Base-by-base conservation (phyloP, 2,888 invertebrate species). In the Lepidonotus clava region DNA sequence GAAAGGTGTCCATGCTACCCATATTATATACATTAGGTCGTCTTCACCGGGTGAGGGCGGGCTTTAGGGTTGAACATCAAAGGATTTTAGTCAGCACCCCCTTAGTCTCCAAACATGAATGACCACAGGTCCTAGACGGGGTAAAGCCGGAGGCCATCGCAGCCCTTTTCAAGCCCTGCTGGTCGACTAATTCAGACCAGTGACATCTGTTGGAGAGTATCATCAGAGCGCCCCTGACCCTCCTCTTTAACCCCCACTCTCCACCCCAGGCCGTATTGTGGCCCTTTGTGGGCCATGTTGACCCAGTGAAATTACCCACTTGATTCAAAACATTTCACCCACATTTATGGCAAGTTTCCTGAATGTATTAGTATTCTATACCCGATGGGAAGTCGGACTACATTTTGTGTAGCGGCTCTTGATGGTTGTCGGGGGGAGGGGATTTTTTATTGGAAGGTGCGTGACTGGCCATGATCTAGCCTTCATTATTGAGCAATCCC, bases 401-500 rank as follows among this genome's bases (percentile, higher is more conserved):
- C 36, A 71, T 36, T 71, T 71, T 71, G 71, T 71, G 38, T 71
- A 38, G 71, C 36, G 36, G 61, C 28, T 61, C 61, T 61, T 28
- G 61, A 14, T 61, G 28, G 61, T 28, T 61, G 61, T 28, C 11
- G 28, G 28, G 61, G 71, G 71, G 38, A 18, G 71, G 71, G 36
- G 4, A 71, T 34, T 71, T 71, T 71, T 71, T 71, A 38, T 14
- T 11, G 71, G 71, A 14, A 34, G 38, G n/a, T 38, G 38, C 71
- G 71, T 71, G 71, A 34, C 38, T 11, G 71, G 21, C 71, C 34
- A 71, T 71, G 71, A 71, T 71, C 71, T 71, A 71, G 71, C 71
- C 71, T 71, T 71, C 71, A 71, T 71, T 71, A 71, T 71, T 71
- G 18, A 71, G 71, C 71, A 18, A 71, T 71, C 38, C 71, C 71